Evolutionary conservation across 92 coral and sea anemone genomes (phyloP).

Genomic region (Heliopora coerulea): DNA sequence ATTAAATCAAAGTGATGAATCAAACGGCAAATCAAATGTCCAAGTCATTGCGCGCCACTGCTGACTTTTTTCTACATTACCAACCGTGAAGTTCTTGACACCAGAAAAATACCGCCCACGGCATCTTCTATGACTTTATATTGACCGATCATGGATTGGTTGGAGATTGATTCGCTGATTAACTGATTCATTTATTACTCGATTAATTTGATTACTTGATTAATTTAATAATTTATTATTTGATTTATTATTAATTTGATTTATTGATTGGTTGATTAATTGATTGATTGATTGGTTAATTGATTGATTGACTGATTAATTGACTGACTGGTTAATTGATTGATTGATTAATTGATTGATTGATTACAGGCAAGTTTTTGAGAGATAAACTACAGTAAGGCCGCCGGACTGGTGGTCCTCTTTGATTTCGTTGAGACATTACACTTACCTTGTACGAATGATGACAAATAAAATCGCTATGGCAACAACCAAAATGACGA

Average conservation of each 20-base stretch:
- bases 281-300: constrained; percentile 12
- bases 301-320: neutral
- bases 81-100: no score
- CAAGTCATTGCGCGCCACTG: no score
- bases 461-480: constrained; percentile 6
- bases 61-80: no score
- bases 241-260: neutral
- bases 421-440: constrained; percentile 2
- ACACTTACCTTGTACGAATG: constrained; percentile 50
- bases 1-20: no score
- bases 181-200: neutral
- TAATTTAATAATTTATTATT: neutral
- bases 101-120: no score
- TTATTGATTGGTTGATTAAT: neutral
- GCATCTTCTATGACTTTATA: no score
- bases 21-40: no score
- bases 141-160: neutral
- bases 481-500: constrained; percentile 19
- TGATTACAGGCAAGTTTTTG: no score
- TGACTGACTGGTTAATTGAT: neutral
- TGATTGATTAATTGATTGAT: constrained; percentile 1
- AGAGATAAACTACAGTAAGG: no score
- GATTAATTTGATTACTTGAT: neutral
- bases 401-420: neutral
- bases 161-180: neutral